phyloP scores from a whole-genome alignment of 2,888 invertebrate genomes.

The Steinernema carpocapsae region DNA sequence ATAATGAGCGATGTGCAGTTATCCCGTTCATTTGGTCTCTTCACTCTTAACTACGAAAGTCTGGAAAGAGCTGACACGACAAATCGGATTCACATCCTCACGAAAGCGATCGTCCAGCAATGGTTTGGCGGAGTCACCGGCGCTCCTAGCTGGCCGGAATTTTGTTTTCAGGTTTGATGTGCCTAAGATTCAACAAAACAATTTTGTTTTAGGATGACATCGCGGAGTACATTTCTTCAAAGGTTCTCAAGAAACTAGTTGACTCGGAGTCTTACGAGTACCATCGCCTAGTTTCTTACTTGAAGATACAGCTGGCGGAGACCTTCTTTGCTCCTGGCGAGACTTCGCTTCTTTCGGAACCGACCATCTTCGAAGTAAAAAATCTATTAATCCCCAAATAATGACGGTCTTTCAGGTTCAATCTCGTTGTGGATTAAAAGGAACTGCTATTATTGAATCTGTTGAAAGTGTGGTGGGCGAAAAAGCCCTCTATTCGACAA shows the following conservation, averaged over 20 bases:
- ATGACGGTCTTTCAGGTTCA: conserved; percentile 50
- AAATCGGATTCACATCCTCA: conserved; percentile 49
- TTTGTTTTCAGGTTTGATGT: conserved; percentile 51
- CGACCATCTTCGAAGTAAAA: conserved; percentile 46
- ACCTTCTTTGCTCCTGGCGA: conserved; percentile 58
- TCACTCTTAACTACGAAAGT: conserved; percentile 39
- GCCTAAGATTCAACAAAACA: neutral
- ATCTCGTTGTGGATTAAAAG: conserved; percentile 64
- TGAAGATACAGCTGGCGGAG: conserved; percentile 65
- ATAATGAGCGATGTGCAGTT: conserved; percentile 45
- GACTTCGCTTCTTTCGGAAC: conserved; percentile 51
- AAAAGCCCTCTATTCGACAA: conserved; percentile 50
- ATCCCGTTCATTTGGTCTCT: conserved; percentile 48
- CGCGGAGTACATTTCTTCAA: conserved; percentile 45
- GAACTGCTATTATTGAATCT: conserved; percentile 58
- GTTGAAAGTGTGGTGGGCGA: conserved; percentile 60
- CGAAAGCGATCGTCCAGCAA: conserved; percentile 46
- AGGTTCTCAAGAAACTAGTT: conserved; percentile 39
- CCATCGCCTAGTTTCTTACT: conserved; percentile 59
- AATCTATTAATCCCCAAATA: conserved; percentile 12
- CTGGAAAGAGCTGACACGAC: conserved; percentile 47
- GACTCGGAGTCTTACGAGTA: conserved; percentile 38
- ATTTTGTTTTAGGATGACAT: conserved; percentile 49
- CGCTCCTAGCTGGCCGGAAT: conserved; percentile 37
- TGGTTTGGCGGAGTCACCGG: conserved; percentile 49